Evolutionary conservation across 1,140 invertebrate genomes (phyloP).

Genomic region (Plectrocnemia conspersa): DNA sequence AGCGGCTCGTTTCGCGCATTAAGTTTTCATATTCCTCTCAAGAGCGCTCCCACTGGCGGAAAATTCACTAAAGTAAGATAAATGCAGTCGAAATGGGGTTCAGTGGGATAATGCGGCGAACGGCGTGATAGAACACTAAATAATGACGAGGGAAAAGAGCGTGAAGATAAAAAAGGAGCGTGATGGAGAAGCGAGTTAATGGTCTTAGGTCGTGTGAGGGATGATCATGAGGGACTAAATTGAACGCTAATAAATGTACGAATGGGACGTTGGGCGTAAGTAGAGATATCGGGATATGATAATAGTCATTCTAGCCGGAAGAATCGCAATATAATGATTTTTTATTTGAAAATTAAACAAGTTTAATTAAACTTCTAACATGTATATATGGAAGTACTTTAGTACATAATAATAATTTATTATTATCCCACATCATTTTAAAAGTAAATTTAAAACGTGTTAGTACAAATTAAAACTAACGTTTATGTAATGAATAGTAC

Average conservation of each 20-base stretch:
- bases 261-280: too few relatives aligned
- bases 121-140: constrained; percentile 17
- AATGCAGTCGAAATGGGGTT: constrained; percentile 14
- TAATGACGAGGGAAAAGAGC: constrained; percentile 8
- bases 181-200: constrained; percentile 19
- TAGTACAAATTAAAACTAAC: too few relatives aligned
- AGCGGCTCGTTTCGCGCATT: not conserved
- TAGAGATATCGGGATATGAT: too few relatives aligned
- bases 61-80: constrained; percentile 16
- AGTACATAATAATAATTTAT: too few relatives aligned
- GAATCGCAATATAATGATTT: too few relatives aligned
- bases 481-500: too few relatives aligned
- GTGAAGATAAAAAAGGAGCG: constrained; percentile 7
- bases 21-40: constrained; percentile 10
- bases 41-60: not conserved
- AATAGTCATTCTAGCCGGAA: too few relatives aligned
- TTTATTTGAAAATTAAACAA: too few relatives aligned
- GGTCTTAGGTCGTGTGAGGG: constrained; percentile 5
- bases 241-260: constrained; percentile 11
- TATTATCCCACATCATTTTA: too few relatives aligned
- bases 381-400: too few relatives aligned
- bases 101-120: constrained; percentile 11
- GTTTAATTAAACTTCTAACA: too few relatives aligned
- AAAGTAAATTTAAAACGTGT: too few relatives aligned
- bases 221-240: constrained; percentile 4